Base-by-base conservation (phyloP, 2,888 invertebrate genomes). In the Habroteleia sp. region DNA sequence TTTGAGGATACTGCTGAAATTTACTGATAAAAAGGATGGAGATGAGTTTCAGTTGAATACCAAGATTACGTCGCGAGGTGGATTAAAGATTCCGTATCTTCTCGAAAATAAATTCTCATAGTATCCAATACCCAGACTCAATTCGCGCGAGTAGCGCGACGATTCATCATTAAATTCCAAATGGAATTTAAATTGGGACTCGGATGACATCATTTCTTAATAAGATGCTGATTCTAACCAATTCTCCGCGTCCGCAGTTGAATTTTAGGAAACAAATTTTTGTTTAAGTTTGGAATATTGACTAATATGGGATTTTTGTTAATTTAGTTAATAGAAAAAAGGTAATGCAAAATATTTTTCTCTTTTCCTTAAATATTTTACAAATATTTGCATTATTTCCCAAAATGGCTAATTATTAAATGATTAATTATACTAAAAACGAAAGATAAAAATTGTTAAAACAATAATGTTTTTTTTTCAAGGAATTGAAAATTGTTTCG, bases 1-100 rank as follows among this genome's bases (percentile, higher is more conserved):
- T 66, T 65, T 44, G 65, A 60, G 33, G 46, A 56, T 60, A 46
- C 42, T 27, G 44, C 44, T 27, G 65, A 27, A 60, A 60, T 73
- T 65, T 37, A 39, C 58, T 73, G 58, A 73, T 66, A 73, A 73
- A 73, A 65, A 66, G 52, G 44, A 52, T 46, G 41, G 39, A 66
- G 58, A 65, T 52, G 73, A 58, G 65, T 73, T 73, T 73, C 65
- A 46, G 52, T 66, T 65, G 73, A 73, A 73, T 66, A 52, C 65
- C 39, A 50, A 52, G 65, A 73, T 73, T 73, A 73, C 52, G 52
- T 50, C 23, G 33, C 41, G 14, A 13, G 25, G 10, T 46, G 56
- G 68, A 68, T 74, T 62, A 62, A 62, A 68, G 25, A 62, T 62
- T 54, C 50, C 29, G 37, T 37, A 60, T 48, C 37, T 29, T 10